A percentile compares a stretch with the other conserved stretches of the same genome.
phyloP scores from a whole-genome alignment of 2,113 vertebrate genomes.

The Tachycineta bicolor region DNA sequence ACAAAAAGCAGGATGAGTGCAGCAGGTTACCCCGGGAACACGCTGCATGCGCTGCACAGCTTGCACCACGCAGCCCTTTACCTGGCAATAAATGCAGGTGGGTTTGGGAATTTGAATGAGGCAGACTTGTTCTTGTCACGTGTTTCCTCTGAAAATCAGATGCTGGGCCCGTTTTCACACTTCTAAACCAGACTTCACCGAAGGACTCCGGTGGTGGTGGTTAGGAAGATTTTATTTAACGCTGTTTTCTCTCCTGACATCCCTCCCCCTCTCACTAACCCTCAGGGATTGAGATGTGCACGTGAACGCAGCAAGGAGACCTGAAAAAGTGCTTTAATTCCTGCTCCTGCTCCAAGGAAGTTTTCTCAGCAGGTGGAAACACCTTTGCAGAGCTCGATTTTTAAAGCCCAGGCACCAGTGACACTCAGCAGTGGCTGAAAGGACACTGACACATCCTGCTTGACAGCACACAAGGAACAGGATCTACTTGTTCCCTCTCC shows the following conservation, averaged over 20 bases:
- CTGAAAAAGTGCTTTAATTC: neutral
- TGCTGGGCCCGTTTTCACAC: neutral
- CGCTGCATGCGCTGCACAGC: neutral
- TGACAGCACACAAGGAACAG: neutral
- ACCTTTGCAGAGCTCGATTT: neutral
- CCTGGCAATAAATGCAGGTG: neutral
- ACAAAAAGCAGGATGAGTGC: fast-evolving
- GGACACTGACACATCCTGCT: neutral
- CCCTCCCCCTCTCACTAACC: neutral
- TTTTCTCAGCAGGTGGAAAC: neutral
- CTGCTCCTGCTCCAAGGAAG: neutral
- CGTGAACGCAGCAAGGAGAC: neutral
- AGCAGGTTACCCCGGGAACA: fast-evolving
- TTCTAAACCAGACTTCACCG: neutral
- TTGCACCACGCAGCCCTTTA: fast-evolving
- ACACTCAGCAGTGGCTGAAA: neutral
- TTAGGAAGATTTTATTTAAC: neutral
- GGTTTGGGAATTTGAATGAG: neutral
- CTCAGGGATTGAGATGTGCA: neutral
- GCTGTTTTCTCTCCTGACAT: neutral
- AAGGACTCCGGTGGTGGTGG: neutral
- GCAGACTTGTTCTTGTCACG: fast-evolving
- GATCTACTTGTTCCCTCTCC: neutral
- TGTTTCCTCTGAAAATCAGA: neutral
- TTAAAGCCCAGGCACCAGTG: neutral